Conservation (phyloP, 2,113 vertebrate species). For the Grammomys dolichurus region DNA sequence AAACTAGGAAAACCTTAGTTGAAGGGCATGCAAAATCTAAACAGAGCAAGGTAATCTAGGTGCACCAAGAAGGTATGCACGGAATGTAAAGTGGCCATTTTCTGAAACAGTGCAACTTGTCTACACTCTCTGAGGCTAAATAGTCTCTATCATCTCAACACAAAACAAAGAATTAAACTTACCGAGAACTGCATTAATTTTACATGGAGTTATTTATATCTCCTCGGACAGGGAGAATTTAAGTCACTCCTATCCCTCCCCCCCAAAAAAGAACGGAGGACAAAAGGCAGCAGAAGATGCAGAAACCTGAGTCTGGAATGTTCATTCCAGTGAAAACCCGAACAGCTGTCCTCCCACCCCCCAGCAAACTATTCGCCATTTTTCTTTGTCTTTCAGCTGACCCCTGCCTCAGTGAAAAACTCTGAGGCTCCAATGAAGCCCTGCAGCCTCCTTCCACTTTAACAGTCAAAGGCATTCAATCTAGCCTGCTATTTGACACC, state of each 20-base stretch:
- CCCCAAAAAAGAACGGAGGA: conserved; percentile 84
- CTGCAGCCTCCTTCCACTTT: conserved; percentile 96
- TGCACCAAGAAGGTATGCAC: conserved; percentile 85
- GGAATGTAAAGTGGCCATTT: conserved; percentile 89
- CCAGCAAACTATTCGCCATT: conserved; percentile 88
- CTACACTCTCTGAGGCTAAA: conserved; percentile 81
- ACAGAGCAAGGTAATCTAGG: conserved; percentile 84
- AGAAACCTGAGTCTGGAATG: conserved; percentile 82
- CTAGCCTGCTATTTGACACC: conserved; percentile 96
- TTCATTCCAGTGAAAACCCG: conserved; percentile 89
- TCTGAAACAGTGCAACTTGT: conserved; percentile 87
- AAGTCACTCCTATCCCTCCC: conserved; percentile 85
- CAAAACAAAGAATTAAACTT: conserved; percentile 85
- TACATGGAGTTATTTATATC: conserved; percentile 85
- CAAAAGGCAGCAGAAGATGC: conserved; percentile 88
- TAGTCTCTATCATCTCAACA: conserved; percentile 79
- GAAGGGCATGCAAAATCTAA: conserved; percentile 82
- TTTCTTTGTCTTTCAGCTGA: conserved; percentile 95
- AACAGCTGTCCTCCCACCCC: conserved; percentile 83
- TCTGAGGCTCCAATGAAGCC: conserved; percentile 93
- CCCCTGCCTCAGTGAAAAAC: conserved; percentile 91
- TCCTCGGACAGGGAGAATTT: conserved; percentile 85
- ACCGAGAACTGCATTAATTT: conserved; percentile 86
- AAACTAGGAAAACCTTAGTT: conserved; percentile 73
- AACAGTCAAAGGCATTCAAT: conserved; percentile 96